A percentile compares a stretch with the other conserved stretches of the same genome.
These are phyloP conservation scores for Thryonomys swinderianus DNA, from an alignment of 2,113 vertebrate genomes.

Conservation along the genomic window DNA sequence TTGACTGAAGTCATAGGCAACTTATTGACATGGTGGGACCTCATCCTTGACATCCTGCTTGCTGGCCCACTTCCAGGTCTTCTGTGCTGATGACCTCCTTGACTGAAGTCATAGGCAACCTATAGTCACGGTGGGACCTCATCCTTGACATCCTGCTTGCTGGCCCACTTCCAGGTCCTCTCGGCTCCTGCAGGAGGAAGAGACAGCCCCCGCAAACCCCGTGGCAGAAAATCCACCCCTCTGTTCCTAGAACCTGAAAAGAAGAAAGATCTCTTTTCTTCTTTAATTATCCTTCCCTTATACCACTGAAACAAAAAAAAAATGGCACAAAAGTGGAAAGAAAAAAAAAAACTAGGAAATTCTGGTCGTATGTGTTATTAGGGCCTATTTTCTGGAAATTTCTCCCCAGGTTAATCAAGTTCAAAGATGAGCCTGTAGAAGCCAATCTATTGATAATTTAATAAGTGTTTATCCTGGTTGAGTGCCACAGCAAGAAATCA, in stretches of 20 bases:
- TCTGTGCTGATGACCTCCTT: background rate
- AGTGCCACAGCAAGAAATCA: background rate
- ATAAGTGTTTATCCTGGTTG: background rate
- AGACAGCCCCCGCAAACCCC: too few species aligned
- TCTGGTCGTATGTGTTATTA: background rate
- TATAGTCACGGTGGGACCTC: background rate
- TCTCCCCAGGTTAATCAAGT: background rate
- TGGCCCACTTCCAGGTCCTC: background rate
- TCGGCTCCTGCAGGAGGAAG: background rate
- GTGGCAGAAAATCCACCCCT: fast-evolving
- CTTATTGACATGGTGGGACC: background rate
- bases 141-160: background rate
- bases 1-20: background rate
- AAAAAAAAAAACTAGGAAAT: background rate
- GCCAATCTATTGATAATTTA: too few species aligned
- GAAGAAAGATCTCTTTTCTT: background rate
- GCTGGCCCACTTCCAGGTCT: background rate
- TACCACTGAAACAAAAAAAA: background rate
- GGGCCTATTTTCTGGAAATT: background rate
- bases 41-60: background rate
- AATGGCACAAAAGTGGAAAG: background rate
- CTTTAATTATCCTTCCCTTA: background rate
- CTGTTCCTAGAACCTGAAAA: background rate
- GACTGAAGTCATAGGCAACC: background rate
- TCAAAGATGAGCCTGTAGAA: background rate